phyloP scores from a whole-genome alignment of 1,140 invertebrate species.

The Bathynomus jamesi region DNA sequence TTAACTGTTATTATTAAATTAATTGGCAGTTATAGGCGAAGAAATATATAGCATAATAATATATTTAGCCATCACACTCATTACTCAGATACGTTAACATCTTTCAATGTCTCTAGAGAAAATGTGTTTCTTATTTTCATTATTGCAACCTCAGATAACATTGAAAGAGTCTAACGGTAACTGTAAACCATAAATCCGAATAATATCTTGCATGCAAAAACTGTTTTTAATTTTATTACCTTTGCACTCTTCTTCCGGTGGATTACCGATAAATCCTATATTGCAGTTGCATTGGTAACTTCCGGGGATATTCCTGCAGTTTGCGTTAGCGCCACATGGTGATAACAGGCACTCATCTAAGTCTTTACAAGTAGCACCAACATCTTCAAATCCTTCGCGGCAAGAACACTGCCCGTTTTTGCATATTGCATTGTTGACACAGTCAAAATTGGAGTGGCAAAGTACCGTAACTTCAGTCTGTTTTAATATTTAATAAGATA shows the following conservation, averaged over 20 bases:
- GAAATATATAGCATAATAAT: neutral
- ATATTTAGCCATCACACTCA: no score
- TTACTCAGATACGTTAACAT: no score
- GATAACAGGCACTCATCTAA: conserved; percentile 64
- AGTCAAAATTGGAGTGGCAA: conserved; percentile 83
- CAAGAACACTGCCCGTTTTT: conserved; percentile 83
- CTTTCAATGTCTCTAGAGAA: no score
- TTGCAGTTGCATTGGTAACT: conserved; percentile 80
- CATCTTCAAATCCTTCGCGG: conserved; percentile 72
- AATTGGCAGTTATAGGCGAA: neutral
- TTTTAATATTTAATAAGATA: neutral
- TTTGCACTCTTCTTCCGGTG: conserved; percentile 69
- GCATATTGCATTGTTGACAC: conserved; percentile 84
- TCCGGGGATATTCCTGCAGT: conserved; percentile 75
- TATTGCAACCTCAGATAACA: no score
- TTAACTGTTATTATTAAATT: no score
- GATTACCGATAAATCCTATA: conserved; percentile 71
- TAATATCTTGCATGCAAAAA: no score
- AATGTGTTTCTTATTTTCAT: no score
- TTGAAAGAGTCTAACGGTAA: no score
- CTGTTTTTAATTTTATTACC: no score
- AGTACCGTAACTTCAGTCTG: conserved; percentile 67
- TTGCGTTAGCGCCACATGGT: conserved; percentile 68
- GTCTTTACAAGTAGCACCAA: conserved; percentile 50
- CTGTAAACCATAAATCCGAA: no score